phyloP scores from a whole-genome alignment of 2,888 invertebrate genomes.

The Euzetes globulus region DNA sequence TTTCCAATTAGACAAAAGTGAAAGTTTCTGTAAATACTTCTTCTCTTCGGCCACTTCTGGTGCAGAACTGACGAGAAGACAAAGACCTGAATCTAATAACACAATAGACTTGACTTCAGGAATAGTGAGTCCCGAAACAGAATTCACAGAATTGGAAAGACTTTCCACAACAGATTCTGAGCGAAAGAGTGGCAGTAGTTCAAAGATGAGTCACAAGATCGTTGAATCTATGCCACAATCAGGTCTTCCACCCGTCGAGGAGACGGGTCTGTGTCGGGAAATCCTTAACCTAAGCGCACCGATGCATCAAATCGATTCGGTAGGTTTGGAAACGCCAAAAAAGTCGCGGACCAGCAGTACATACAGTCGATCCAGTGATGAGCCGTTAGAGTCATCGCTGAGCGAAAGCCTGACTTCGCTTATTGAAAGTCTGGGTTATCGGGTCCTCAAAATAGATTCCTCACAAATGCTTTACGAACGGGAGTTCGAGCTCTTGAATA shows the following conservation, averaged over 20 bases:
- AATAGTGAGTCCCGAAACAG: constrained; percentile 21
- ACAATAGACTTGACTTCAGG: constrained; percentile 5
- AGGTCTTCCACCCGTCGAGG: constrained; percentile 8
- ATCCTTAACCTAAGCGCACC: neutral
- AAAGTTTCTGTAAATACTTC: constrained; percentile 40
- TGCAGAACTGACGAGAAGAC: neutral
- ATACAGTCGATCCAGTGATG: neutral
- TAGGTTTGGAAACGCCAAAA: constrained; percentile 23
- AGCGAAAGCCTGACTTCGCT: constrained; percentile 21
- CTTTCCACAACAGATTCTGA: neutral
- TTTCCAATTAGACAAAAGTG: constrained; percentile 39
- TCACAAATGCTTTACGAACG: constrained; percentile 13
- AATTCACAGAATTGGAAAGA: neutral
- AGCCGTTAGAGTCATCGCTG: neutral
- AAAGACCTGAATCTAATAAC: constrained; percentile 6
- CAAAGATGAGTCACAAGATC: neutral
- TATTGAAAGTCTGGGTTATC: constrained; percentile 25
- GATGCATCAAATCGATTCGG: constrained; percentile 5
- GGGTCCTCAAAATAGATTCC: constrained; percentile 22
- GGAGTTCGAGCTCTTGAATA: neutral
- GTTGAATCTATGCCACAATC: neutral
- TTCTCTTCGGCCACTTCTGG: constrained; percentile 38
- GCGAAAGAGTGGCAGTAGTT: neutral
- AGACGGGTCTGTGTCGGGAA: neutral
- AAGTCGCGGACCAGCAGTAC: neutral